A percentile compares a stretch with the other conserved stretches of the same genome.
Conservation (phyloP, 1,140 invertebrate genomes). For the Drosophila pachea region DNA sequence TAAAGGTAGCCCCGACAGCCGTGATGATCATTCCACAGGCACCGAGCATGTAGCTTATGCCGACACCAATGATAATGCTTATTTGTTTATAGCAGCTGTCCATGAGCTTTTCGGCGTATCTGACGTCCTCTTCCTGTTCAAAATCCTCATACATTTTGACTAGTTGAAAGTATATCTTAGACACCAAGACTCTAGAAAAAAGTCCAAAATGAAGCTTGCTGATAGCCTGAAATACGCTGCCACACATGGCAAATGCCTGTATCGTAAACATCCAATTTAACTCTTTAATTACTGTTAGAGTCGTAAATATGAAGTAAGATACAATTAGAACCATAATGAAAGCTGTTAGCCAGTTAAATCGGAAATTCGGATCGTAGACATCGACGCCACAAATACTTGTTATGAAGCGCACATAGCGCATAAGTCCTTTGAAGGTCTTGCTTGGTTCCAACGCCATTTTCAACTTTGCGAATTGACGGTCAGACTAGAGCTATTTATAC, state of each 20-base stretch:
- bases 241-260: constrained; percentile 37
- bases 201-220: constrained; percentile 34
- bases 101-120: constrained; percentile 20
- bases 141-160: constrained; percentile 23
- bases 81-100: constrained; percentile 13
- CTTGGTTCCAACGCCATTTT: constrained; percentile 11
- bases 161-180: background rate
- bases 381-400: constrained; percentile 28
- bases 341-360: constrained; percentile 30
- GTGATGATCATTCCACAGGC: constrained; percentile 20
- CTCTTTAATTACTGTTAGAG: constrained; percentile 23
- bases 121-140: constrained; percentile 16
- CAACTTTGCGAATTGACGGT: background rate
- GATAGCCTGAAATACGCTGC: constrained; percentile 35
- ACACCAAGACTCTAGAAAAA: background rate
- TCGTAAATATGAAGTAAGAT: constrained; percentile 31
- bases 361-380: constrained; percentile 38
- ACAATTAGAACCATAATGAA: background rate
- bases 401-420: constrained; percentile 35
- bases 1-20: background rate
- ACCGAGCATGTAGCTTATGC: constrained; percentile 13
- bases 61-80: constrained; percentile 6
- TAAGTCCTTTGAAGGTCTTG: constrained; percentile 14
- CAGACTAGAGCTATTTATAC: constrained; percentile 4
- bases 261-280: constrained; percentile 38